Evolutionary conservation across 2,797 vertebrate species (phyloP), one percentile per base, ranked within the genome.

Genomic region (Notolabrus celidotus): DNA sequence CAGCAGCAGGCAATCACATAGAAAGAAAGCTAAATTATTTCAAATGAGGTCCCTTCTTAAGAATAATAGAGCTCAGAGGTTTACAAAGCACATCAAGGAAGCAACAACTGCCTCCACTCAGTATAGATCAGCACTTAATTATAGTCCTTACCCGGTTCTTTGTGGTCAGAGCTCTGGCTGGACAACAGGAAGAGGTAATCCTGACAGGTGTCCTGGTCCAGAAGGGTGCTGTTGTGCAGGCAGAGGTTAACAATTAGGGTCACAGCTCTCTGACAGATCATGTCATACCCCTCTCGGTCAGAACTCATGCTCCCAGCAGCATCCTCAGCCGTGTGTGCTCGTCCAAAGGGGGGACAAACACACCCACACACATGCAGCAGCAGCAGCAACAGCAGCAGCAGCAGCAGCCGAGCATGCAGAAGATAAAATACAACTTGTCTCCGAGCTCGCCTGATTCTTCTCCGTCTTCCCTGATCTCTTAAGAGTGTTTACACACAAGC

Each of bases 171-270:
- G 73, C 77, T 84, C 31, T 92, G 92, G 77, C 88, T 82, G 82
- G 91, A 89, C 82, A 94, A 61, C 68, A 94, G 86, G 71, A 92
- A 87, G 71, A 95, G 89, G 85, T 94, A 95, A 62, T 95, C 94
- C 90, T 94, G 88, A 69, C 94, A 95, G 89, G 94, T 93, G 73
- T 93, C 86, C 69, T 74, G 89, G 36, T 94, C 93, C 90, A 94
- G 46, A 77, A 90, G 74, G 5, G 91, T 87, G 83, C 91, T 93
- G 90, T 94, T 94, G 81, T 94, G 90, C 54, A 92, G 89, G 83
- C 94, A 95, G 53, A 95, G 94, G 93, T 95, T 94, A 92, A 94
- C 91, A 83, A 95, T 89, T 49, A 95, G 92, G 91, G 93, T 92
- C 90, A 95, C 92, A 20, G 94, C 94, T 91, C 74, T 94, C 90